Evolutionary conservation across 2,113 vertebrate genomes (phyloP), one percentile per base, ranked within the genome.

Genomic region (Chloropsis hardwickii): DNA sequence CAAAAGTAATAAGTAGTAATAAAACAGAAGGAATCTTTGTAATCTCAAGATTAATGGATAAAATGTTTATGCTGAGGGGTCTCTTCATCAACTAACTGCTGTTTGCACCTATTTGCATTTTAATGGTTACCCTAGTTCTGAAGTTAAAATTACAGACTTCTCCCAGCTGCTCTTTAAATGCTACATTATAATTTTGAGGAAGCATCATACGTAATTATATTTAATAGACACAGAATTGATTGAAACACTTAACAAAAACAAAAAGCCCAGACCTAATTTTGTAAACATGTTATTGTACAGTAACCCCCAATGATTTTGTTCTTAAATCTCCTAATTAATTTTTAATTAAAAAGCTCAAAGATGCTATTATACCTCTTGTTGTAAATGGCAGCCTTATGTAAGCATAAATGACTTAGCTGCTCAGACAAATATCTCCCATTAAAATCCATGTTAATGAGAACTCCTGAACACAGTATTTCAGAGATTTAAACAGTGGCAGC

Each of bases 301-400:
- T 97, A 98, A 98, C 98, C 98, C 97, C 98, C 95, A 89, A 98
- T 96, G 97, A 98, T 94, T 98, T 97, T 97, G 96, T 97, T 98
- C 98, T 98, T 98, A 98, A 98, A 97, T 97, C 97, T 98, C 96
- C 97, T 98, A 98, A 98, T 98, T 98, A 98, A 98, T 98, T 98
- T 98, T 98, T 98, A 98, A 98, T 98, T 98, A 98, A 98, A 98
- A 98, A 97, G 97, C 98, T 97, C 97, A 95, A 97, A 98, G 98
- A 98, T 97, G 98, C 97, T 95, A 96, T 98, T 97, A 97, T 96
- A 95, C 90, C 95, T 85, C 95, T 94, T 96, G 91, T 89, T 86
- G 87, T 95, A 95, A 97, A 97, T 89, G 96, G 98, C 95, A 97
- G 97, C 85, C 94, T 93, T 95, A 83, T 77, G 65, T 95, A 94